Percentiles rank a stretch among this genome's conserved stretches.
Conservation (phyloP, 2,113 vertebrate species). For the Recurvirostra avosetta region DNA sequence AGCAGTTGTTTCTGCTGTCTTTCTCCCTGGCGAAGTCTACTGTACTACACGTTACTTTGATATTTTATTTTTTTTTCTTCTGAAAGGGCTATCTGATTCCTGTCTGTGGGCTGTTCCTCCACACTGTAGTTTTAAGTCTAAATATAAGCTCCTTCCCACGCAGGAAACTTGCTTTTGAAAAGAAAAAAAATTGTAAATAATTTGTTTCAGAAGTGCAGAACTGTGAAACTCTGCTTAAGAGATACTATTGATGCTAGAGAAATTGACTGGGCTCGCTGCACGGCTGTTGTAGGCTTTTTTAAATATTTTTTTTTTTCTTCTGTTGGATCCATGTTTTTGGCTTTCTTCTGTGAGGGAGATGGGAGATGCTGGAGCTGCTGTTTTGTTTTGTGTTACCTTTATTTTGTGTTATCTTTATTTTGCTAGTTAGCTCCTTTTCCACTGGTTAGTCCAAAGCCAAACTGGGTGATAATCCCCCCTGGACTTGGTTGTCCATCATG, state of each 20-base stretch:
- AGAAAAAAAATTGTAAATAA: background rate
- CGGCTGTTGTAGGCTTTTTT: fast-evolving
- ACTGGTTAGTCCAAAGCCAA: background rate
- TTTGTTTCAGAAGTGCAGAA: background rate
- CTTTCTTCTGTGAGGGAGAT: background rate
- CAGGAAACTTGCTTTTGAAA: background rate
- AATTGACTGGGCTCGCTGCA: background rate
- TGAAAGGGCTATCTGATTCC: background rate
- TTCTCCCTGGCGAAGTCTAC: background rate
- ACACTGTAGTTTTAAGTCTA: conserved; percentile 1
- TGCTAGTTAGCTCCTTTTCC: background rate
- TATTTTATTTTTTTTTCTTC: background rate
- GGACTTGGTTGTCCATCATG: fast-evolving
- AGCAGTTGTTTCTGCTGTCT: background rate
- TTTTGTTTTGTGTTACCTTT: background rate
- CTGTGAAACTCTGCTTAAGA: background rate
- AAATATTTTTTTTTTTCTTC: background rate
- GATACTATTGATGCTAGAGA: background rate
- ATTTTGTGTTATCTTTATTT: background rate
- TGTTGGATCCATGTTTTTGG: background rate
- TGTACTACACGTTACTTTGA: background rate
- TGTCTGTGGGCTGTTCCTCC: background rate
- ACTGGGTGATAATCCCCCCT: fast-evolving
- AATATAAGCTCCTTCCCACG: conserved; percentile 20
- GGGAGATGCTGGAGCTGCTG: background rate